Conservation (phyloP, 2,797 vertebrate species). For the Notolepis coatsorum region DNA sequence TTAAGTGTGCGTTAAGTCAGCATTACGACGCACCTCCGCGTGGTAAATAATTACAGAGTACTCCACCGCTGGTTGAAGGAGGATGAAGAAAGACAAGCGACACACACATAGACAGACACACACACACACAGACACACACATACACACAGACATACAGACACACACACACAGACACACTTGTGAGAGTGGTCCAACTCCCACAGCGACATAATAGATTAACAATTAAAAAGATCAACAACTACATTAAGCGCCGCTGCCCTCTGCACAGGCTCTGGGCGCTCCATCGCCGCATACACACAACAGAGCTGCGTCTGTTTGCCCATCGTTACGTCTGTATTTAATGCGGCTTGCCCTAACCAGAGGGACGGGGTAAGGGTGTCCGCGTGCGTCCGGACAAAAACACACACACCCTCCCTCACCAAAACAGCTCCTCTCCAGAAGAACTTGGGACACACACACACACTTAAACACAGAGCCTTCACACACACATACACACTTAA, state of each 20-base stretch:
- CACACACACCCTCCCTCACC: too few relatives aligned
- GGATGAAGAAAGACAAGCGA: slow-evolving; percentile 57
- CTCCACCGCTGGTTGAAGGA: slow-evolving; percentile 38
- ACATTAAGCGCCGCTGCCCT: slow-evolving; percentile 52
- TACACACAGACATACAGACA: too few relatives aligned
- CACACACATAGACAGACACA: too few relatives aligned
- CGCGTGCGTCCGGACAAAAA: slow-evolving; percentile 6
- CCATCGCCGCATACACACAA: slow-evolving; percentile 45
- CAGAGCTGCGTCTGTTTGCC: slow-evolving; percentile 41
- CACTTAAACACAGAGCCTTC: too few relatives aligned
- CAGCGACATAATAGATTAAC: slow-evolving; percentile 65
- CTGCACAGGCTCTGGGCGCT: slow-evolving; percentile 32
- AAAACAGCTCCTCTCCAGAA: too few relatives aligned
- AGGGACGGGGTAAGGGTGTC: slow-evolving; percentile 26
- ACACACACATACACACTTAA: slow-evolving; percentile 5
- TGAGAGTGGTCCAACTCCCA: slow-evolving; percentile 46
- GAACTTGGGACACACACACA: too few relatives aligned
- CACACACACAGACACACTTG: slow-evolving; percentile 45
- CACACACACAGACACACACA: too few relatives aligned
- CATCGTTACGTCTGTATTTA: slow-evolving; percentile 45
- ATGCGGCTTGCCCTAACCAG: slow-evolving; percentile 33
- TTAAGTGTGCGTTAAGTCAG: slow-evolving; percentile 39
- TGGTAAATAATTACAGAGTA: slow-evolving; percentile 52
- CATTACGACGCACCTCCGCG: slow-evolving; percentile 22
- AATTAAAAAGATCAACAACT: slow-evolving; percentile 73